These are phyloP conservation scores for Ia io DNA, from an alignment of 2,113 vertebrate species.

Conservation along the genomic window DNA sequence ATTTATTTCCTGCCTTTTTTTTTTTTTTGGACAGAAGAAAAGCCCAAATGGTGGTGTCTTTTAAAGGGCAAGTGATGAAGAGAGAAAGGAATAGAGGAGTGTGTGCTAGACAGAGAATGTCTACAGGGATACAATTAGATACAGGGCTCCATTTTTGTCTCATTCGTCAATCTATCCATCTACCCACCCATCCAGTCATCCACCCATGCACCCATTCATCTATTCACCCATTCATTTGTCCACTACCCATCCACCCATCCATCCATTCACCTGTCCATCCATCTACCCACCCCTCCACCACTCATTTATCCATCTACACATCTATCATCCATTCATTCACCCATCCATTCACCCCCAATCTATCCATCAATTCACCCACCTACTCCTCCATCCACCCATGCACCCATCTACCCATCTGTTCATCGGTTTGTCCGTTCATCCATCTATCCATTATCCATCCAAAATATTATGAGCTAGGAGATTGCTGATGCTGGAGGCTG, in stretches of 20 bases:
- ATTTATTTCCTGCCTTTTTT: neutral
- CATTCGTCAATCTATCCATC: neutral
- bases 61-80: neutral
- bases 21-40: neutral
- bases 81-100: neutral
- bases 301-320: no score
- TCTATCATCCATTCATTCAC: neutral
- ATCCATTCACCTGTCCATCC: no score
- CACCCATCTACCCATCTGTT: fast-evolving
- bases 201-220: no score
- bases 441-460: neutral
- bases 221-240: no score
- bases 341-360: neutral
- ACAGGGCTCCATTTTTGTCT: neutral
- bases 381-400: no score
- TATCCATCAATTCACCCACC: neutral
- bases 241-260: no score
- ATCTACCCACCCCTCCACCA: fast-evolving
- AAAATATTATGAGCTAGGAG: neutral
- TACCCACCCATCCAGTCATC: no score
- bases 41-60: neutral
- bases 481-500: neutral
- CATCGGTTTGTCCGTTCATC: no score
- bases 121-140: neutral
- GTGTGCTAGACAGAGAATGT: neutral